phyloP scores from a whole-genome alignment of 2,113 vertebrate species.

The Tylochromis polylepis region DNA sequence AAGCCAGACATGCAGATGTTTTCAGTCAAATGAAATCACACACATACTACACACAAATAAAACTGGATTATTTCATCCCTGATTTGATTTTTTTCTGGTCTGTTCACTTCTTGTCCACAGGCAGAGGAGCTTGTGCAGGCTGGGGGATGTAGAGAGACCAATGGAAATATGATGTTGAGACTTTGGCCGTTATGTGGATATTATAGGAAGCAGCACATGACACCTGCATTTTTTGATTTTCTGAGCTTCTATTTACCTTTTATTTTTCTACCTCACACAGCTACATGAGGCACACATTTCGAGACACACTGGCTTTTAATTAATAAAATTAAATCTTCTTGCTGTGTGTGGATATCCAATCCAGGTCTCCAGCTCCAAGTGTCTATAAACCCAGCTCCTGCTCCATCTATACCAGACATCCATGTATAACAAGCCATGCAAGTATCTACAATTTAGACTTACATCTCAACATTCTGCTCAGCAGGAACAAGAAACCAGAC shows the following conservation, averaged over 20 bases:
- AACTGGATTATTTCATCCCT: constrained; percentile 19
- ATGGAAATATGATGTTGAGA: neutral
- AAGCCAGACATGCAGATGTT: neutral
- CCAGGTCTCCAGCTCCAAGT: neutral
- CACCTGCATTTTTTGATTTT: neutral
- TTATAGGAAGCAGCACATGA: neutral
- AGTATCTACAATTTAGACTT: constrained; percentile 5
- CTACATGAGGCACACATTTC: rapidly evolving
- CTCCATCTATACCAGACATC: neutral
- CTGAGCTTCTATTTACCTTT: neutral
- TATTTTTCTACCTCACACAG: neutral
- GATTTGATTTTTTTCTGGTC: constrained; percentile 33
- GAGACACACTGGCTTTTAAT: neutral
- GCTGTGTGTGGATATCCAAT: neutral
- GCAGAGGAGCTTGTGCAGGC: constrained; percentile 13
- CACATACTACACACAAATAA: neutral
- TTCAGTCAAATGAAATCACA: neutral
- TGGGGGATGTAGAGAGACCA: neutral
- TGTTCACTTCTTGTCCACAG: constrained; percentile 25
- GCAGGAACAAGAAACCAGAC: neutral
- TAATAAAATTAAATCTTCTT: neutral
- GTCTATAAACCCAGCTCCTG: neutral
- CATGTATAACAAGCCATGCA: constrained; percentile 2
- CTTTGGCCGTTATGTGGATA: constrained; percentile 18
- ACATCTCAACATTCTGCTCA: neutral